Evolutionary conservation across 2,888 invertebrate species (phyloP).

Genomic region (Orchestes rusci): DNA sequence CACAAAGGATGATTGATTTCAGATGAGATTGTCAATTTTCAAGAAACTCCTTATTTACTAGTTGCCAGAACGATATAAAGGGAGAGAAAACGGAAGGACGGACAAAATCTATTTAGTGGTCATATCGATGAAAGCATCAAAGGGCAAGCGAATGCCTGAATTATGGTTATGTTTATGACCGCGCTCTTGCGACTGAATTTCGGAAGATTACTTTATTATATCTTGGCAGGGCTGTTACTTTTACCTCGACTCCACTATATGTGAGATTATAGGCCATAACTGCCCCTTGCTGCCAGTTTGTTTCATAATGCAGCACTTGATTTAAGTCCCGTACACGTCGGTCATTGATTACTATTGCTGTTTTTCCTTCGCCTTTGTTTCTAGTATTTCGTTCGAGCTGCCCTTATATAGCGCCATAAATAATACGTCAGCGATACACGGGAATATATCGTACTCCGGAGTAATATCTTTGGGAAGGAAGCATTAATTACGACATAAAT

Average conservation of each 20-base stretch:
- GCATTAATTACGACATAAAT: slow-evolving; percentile 36
- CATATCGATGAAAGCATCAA: slow-evolving; percentile 30
- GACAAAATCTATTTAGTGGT: slow-evolving; percentile 13
- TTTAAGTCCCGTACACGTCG: slow-evolving; percentile 41
- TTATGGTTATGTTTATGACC: slow-evolving; percentile 46
- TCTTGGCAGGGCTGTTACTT: slow-evolving; percentile 39
- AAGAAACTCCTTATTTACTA: too few relatives aligned
- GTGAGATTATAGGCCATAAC: slow-evolving; percentile 44
- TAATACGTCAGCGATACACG: slow-evolving; percentile 35
- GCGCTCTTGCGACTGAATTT: slow-evolving; percentile 40
- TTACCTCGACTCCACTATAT: slow-evolving; percentile 42
- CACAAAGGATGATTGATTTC: too few relatives aligned
- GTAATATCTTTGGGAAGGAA: slow-evolving; percentile 32
- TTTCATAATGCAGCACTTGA: slow-evolving; percentile 40
- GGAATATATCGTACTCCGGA: slow-evolving; percentile 33
- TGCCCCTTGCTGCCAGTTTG: slow-evolving; percentile 41
- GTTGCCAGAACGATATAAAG: too few relatives aligned
- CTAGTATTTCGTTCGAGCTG: slow-evolving; percentile 30
- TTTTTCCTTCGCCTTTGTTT: slow-evolving; percentile 34
- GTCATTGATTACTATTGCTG: slow-evolving; percentile 38
- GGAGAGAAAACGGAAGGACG: background rate
- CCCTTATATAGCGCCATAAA: slow-evolving; percentile 35
- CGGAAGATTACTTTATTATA: slow-evolving; percentile 45
- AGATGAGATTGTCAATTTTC: too few relatives aligned
- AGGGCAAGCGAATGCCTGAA: slow-evolving; percentile 37